These are phyloP conservation scores for Ischnus inquisitorius DNA, from an alignment of 2,888 invertebrate genomes.

Conservation along the genomic window DNA sequence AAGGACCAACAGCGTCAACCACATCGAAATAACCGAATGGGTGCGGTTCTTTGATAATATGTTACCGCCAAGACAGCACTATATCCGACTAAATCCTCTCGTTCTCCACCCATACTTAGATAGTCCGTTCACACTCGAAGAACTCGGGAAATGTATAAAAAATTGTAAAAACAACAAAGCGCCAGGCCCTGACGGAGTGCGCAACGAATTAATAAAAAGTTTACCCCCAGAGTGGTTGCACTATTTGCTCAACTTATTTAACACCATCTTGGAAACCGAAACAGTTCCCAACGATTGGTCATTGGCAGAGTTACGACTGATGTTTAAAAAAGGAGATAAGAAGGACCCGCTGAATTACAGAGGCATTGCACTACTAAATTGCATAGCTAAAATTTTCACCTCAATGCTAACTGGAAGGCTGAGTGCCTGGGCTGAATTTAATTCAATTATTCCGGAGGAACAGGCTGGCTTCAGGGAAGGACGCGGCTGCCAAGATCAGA, in stretches of 20 bases:
- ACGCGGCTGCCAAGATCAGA: conserved; percentile 49
- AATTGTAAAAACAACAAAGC: conserved; percentile 44
- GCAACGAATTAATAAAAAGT: conserved; percentile 39
- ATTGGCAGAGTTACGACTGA: conserved; percentile 13
- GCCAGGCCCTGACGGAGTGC: conserved; percentile 39
- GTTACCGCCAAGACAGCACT: no score
- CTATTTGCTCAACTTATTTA: conserved; percentile 21
- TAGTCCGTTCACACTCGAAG: conserved; percentile 1
- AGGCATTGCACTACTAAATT: conserved; percentile 57
- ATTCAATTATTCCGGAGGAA: conserved; percentile 51
- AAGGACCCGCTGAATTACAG: conserved; percentile 55
- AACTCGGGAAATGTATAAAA: background rate
- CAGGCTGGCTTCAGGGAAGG: conserved; percentile 63
- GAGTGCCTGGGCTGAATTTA: conserved; percentile 38
- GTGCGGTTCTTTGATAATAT: no score
- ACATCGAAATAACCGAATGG: no score
- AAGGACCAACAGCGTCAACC: no score
- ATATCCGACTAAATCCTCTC: no score
- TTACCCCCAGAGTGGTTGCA: conserved; percentile 3
- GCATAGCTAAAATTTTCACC: conserved; percentile 49
- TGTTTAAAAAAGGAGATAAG: conserved; percentile 57
- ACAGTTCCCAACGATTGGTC: conserved; percentile 45
- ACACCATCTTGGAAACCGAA: conserved; percentile 17
- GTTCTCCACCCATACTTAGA: conserved; percentile 8
- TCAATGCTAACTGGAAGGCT: conserved; percentile 40